Evolutionary conservation across 2,797 vertebrate genomes (phyloP).

Genomic region (Periparus ater): DNA sequence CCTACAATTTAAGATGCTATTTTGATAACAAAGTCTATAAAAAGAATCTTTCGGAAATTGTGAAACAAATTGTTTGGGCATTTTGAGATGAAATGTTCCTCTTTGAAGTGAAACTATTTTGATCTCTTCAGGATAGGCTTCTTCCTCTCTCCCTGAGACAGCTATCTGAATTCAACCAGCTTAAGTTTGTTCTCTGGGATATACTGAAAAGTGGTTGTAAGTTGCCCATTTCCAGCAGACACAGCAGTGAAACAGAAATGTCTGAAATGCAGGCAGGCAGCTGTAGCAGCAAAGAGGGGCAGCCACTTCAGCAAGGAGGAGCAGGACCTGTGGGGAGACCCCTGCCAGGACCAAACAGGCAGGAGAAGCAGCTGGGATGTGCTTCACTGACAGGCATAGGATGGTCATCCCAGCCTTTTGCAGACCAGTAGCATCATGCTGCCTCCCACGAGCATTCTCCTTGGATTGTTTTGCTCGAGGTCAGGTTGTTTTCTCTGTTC

Average conservation of each 20-base stretch:
- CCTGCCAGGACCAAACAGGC: rapidly evolving
- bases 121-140: not conserved
- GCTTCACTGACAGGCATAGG: not conserved
- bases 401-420: not conserved
- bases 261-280: not conserved
- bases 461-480: not conserved
- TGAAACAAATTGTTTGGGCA: constrained; percentile 22
- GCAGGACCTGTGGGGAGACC: not conserved
- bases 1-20: not conserved
- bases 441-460: not conserved
- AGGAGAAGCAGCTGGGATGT: not conserved
- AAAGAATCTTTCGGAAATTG: not conserved
- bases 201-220: not conserved
- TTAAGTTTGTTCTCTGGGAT: not conserved
- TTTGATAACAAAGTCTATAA: not conserved
- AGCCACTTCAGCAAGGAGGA: not conserved
- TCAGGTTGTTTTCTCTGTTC: not conserved
- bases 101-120: constrained; percentile 48
- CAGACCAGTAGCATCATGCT: not conserved
- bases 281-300: not conserved
- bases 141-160: not conserved
- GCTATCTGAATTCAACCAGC: not conserved
- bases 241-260: not conserved
- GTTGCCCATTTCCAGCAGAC: not conserved
- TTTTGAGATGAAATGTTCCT: not conserved